Evolutionary conservation across 2,888 invertebrate genomes (phyloP).

Genomic region (Bibio marci): DNA sequence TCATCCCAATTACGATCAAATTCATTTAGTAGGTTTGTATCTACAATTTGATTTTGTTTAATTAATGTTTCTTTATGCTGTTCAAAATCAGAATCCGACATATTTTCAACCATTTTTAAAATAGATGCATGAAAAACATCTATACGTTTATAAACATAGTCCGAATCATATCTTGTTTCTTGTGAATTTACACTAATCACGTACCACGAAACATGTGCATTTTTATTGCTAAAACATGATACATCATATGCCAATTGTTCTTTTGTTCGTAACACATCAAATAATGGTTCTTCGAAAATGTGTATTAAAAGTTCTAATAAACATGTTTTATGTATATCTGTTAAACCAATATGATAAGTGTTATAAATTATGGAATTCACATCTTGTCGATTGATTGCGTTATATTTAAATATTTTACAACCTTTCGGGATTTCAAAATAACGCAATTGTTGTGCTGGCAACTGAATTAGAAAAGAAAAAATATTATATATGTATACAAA

Average conservation of each 20-base stretch:
- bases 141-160: conserved; percentile 51
- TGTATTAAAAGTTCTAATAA: conserved; percentile 63
- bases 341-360: conserved; percentile 66
- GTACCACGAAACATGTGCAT: conserved; percentile 58
- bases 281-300: conserved; percentile 76
- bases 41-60: conserved; percentile 56
- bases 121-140: conserved; percentile 52
- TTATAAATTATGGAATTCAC: conserved; percentile 68
- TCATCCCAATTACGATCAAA: conserved; percentile 63
- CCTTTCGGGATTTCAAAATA: conserved; percentile 54
- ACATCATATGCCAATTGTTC: conserved; percentile 85
- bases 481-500: too few relatives aligned
- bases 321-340: conserved; percentile 39
- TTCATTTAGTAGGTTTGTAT: conserved; percentile 63
- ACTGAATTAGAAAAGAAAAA: too few relatives aligned
- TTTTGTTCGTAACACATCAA: conserved; percentile 68
- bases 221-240: conserved; percentile 47
- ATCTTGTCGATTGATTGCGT: conserved; percentile 54
- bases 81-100: conserved; percentile 40
- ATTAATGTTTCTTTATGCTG: conserved; percentile 48
- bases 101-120: conserved; percentile 36
- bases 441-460: too few relatives aligned
- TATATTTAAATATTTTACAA: conserved; percentile 43
- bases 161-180: conserved; percentile 48
- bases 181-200: conserved; percentile 65